These are phyloP conservation scores for Platycheirus albimanus DNA, from an alignment of 2,888 invertebrate species.

Conservation along the genomic window DNA sequence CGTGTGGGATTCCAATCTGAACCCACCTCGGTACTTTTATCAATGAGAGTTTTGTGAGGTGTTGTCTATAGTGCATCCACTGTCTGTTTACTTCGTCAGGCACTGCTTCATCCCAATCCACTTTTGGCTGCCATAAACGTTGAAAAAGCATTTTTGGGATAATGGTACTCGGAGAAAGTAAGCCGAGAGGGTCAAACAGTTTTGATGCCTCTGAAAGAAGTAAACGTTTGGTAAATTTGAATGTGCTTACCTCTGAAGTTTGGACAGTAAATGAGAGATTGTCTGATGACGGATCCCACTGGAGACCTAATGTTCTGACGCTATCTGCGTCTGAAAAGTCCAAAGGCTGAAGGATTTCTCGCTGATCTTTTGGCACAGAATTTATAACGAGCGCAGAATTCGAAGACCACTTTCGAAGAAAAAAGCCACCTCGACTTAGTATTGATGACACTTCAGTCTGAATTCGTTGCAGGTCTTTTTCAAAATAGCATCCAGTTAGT, in stretches of 20 bases:
- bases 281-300: conserved; percentile 18
- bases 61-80: conserved; percentile 5
- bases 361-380: conserved; percentile 23
- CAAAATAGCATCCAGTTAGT: not conserved
- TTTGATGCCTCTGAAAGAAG: conserved; percentile 21
- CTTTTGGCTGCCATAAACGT: conserved; percentile 24
- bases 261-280: conserved; percentile 12
- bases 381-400: conserved; percentile 29
- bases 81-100: not conserved
- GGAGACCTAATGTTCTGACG: conserved; percentile 20
- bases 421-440: not conserved
- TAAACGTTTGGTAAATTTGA: conserved; percentile 16
- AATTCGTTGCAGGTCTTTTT: not conserved
- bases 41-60: conserved; percentile 11
- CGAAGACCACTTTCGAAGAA: conserved; percentile 13
- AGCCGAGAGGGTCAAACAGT: conserved; percentile 22
- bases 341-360: conserved; percentile 8
- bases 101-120: conserved; percentile 30
- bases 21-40: conserved; percentile 46
- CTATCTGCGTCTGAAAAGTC: conserved; percentile 20
- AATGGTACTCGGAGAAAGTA: conserved; percentile 15
- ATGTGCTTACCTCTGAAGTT: conserved; percentile 4
- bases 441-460: not conserved
- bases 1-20: conserved; percentile 24
- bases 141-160: conserved; percentile 28